These are phyloP conservation scores for Python bivittatus DNA, from an alignment of 2,113 vertebrate genomes.

Conservation along the genomic window DNA sequence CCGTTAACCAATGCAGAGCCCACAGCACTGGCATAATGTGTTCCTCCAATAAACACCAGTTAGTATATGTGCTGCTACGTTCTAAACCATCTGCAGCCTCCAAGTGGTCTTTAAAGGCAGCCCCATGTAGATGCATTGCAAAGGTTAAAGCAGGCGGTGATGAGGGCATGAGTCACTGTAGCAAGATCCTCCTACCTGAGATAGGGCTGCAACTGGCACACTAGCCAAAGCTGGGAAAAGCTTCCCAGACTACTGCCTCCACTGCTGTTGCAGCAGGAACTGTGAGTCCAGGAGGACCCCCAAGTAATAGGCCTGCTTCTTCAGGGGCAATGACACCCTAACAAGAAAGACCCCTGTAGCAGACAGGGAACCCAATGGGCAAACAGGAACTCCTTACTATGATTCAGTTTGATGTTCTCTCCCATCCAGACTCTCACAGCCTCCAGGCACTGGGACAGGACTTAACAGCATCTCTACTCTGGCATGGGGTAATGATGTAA, in stretches of 20 bases:
- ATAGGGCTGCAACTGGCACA: not conserved
- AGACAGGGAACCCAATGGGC: not conserved
- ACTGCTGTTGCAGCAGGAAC: not conserved
- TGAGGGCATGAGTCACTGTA: not conserved
- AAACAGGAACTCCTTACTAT: not conserved
- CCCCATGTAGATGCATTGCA: not conserved
- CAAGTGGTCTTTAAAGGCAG: not conserved
- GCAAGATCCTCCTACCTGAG: not conserved
- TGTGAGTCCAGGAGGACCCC: not conserved
- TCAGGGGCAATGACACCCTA: not conserved
- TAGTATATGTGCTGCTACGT: not conserved
- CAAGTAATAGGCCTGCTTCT: not conserved
- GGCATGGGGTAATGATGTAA: not conserved
- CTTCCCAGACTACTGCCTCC: not conserved
- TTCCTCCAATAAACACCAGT: not conserved
- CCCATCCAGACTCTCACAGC: not conserved
- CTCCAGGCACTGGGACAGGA: not conserved
- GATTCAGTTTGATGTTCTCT: not conserved
- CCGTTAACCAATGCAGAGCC: not conserved
- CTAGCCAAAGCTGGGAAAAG: not conserved
- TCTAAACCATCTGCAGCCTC: not conserved
- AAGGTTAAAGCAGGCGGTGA: not conserved
- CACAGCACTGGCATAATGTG: not conserved
- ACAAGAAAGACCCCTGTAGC: not conserved
- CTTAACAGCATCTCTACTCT: not conserved